Conservation (phyloP, 2,888 invertebrate genomes). For the Sarcophaga carnaria region DNA sequence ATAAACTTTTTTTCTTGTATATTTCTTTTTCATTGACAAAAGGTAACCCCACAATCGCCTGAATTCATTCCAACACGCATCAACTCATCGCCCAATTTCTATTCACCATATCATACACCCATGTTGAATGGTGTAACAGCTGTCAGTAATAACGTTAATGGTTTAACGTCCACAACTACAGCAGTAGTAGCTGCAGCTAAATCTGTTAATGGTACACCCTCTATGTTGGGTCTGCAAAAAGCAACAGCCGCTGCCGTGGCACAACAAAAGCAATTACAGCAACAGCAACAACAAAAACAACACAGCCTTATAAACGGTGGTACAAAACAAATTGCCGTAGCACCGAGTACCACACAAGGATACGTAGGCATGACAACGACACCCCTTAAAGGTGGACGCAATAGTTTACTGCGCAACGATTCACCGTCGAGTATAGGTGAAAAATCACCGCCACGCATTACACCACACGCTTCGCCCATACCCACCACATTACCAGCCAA, state of each 20-base stretch:
- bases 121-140: conserved; percentile 74
- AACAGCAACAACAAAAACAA: conserved; percentile 73
- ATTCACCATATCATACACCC: conserved; percentile 80
- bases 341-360: conserved; percentile 66
- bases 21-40: conserved; percentile 64
- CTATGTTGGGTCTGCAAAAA: conserved; percentile 78
- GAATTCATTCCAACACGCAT: conserved; percentile 83
- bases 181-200: conserved; percentile 70
- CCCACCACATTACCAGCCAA: conserved; percentile 79
- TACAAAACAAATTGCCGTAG: conserved; percentile 64
- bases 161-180: conserved; percentile 73
- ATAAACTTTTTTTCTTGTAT: not conserved
- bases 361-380: conserved; percentile 77
- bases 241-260: conserved; percentile 76
- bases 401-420: conserved; percentile 77
- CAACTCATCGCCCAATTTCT: conserved; percentile 81
- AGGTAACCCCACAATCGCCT: conserved; percentile 83
- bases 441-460: conserved; percentile 82
- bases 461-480: conserved; percentile 82
- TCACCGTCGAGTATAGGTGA: conserved; percentile 79
- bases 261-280: conserved; percentile 76
- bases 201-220: conserved; percentile 74
- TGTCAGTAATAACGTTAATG: conserved; percentile 67
- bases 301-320: conserved; percentile 74
- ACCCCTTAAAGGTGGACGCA: conserved; percentile 77